Conservation (phyloP, 2,797 vertebrate genomes). For the Tolypeutes matacus region DNA sequence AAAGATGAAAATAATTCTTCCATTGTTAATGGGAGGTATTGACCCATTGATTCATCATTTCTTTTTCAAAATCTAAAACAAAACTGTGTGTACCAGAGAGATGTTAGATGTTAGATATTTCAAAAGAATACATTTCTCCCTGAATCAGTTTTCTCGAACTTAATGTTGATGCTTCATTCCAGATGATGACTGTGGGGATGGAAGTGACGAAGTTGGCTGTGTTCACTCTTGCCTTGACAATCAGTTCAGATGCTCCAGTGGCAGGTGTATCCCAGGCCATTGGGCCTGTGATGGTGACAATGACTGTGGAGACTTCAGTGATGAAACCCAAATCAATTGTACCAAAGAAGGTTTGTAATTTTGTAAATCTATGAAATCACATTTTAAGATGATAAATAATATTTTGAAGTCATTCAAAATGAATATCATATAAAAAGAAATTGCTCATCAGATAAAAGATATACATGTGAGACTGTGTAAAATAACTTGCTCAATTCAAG, state of each 20-base stretch:
- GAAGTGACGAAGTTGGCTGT: conserved; percentile 95
- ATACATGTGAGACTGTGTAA: background rate
- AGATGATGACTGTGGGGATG: conserved; percentile 98
- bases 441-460: background rate
- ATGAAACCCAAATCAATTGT: conserved; percentile 93
- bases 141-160: background rate
- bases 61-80: background rate
- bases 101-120: background rate
- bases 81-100: background rate
- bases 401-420: background rate
- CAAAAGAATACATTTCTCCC: background rate
- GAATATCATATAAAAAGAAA: background rate
- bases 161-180: conserved; percentile 35
- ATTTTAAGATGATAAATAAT: background rate
- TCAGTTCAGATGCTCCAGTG: conserved; percentile 95
- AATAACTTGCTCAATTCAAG: too few species aligned
- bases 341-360: conserved; percentile 89
- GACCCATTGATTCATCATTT: background rate
- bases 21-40: background rate
- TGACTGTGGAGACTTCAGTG: conserved; percentile 98
- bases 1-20: background rate
- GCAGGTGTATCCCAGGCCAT: conserved; percentile 95
- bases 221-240: conserved; percentile 92
- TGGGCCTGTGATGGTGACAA: conserved; percentile 98
- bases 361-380: background rate